These are phyloP conservation scores for Prenolepis imparis DNA, from an alignment of 2,888 invertebrate species.

Conservation along the genomic window DNA sequence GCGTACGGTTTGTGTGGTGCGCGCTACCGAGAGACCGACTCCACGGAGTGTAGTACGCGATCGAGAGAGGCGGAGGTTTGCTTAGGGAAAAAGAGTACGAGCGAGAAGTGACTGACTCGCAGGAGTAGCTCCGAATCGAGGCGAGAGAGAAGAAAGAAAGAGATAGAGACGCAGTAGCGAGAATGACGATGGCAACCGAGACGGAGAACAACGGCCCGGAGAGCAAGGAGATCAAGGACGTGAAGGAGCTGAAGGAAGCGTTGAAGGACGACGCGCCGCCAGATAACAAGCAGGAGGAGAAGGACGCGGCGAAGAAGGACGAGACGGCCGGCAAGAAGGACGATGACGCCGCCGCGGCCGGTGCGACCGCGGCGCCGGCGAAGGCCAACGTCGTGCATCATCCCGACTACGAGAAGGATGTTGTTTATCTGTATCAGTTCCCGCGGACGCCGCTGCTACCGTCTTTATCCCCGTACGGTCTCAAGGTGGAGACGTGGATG, in stretches of 20 bases:
- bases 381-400: slow-evolving; percentile 94
- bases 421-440: slow-evolving; percentile 97
- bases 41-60: slow-evolving; percentile 54
- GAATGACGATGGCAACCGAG: slow-evolving; percentile 93
- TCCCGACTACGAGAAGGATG: slow-evolving; percentile 95
- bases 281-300: slow-evolving; percentile 84
- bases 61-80: slow-evolving; percentile 45
- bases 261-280: slow-evolving; percentile 84
- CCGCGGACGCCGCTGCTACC: slow-evolving; percentile 96
- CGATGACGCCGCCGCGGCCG: slow-evolving; percentile 85
- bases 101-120: neutral
- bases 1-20: slow-evolving; percentile 73
- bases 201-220: slow-evolving; percentile 90
- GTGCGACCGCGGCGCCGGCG: slow-evolving; percentile 88
- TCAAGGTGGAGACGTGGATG: slow-evolving; percentile 98
- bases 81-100: neutral
- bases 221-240: slow-evolving; percentile 88
- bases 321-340: slow-evolving; percentile 86
- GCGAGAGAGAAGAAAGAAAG: slow-evolving; percentile 15
- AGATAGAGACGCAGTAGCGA: slow-evolving; percentile 22
- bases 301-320: slow-evolving; percentile 83
- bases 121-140: neutral
- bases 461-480: slow-evolving; percentile 96
- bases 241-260: slow-evolving; percentile 88
- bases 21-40: slow-evolving; percentile 67